phyloP scores from a whole-genome alignment of 2,113 vertebrate species.

The Neoarius graeffei region DNA sequence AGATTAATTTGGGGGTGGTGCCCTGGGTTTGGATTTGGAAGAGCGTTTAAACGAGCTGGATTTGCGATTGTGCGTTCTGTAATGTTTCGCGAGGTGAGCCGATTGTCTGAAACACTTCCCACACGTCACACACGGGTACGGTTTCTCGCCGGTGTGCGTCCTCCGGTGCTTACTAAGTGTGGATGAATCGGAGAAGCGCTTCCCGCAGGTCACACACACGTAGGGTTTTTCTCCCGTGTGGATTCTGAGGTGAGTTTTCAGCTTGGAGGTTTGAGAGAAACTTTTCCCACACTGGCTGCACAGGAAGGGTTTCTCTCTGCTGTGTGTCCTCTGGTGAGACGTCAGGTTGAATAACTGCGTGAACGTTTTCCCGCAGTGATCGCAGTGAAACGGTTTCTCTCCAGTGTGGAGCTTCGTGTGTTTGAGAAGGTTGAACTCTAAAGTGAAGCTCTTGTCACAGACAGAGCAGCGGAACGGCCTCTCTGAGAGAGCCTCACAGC shows the following conservation, averaged over 20 bases:
- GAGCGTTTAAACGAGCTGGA: background rate
- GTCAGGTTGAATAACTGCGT: background rate
- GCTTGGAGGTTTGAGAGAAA: background rate
- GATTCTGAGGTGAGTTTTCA: background rate
- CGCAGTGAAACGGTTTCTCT: background rate
- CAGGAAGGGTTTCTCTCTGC: background rate
- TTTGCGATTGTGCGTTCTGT: background rate
- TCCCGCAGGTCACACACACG: background rate
- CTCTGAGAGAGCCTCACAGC: background rate
- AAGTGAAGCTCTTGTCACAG: slow-evolving; percentile 12
- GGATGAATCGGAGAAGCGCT: slow-evolving; percentile 3
- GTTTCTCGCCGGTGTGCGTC: background rate
- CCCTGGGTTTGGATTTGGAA: background rate
- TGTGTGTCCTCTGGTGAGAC: background rate
- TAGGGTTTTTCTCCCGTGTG: slow-evolving; percentile 12
- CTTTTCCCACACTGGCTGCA: slow-evolving; percentile 8
- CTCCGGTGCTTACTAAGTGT: background rate
- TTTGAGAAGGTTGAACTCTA: background rate
- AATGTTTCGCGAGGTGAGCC: slow-evolving; percentile 1
- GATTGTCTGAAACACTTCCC: slow-evolving; percentile 6
- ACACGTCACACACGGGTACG: background rate
- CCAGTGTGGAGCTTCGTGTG: background rate
- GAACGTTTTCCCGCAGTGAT: background rate
- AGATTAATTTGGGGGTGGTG: too few relatives aligned
- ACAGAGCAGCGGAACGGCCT: background rate